Evolutionary conservation across 2,113 vertebrate species (phyloP), one percentile per base, ranked within the genome.

Genomic region (Emberiza fucata): DNA sequence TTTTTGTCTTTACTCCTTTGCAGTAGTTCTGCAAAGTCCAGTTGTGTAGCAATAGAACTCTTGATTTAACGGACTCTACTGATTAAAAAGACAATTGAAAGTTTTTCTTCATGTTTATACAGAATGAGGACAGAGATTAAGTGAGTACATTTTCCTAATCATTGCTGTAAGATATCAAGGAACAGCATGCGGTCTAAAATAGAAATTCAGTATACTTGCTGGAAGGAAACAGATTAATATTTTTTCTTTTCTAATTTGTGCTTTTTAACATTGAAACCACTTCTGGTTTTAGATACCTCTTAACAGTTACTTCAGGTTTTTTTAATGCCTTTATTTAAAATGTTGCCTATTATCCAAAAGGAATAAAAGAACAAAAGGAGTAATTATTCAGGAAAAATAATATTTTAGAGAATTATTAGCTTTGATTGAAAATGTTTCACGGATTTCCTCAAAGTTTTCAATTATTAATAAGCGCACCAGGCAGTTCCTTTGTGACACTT

Each of bases 401-500:
- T 78, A 75, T 70, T 83, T 86, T 87, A 45, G 65, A 53, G 39
- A 57, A 81, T 78, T 85, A 80, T 78, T 80, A 57, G 53, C 89
- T 90, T 90, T 89, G 78, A 76, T 44, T 91, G 81, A 88, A 93
- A 93, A 87, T 20, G 51, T 84, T 93, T 81, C 21, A 24, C 0
- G 14, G 65, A 86, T 50, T 95, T 96, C 64, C 83, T 88, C 50
- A 40, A 83, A 81, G 61, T 86, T 78, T 83, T 96, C 64, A 91
- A 94, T 97, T 95, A 95, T 91, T 95, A 81, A 95, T 91, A 86
- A 93, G 86, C 0, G 14, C 64, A 81, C 63, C 75, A 92, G 60
- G 91, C 73, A 23, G 64, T 72, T 93, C 71, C 81, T 88, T 72
- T 81, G 91, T 92, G 82, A 84, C 88, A 50, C 61, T 94, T 73